Conservation (phyloP, 2,797 vertebrate genomes). For the Myripristis murdjan region DNA sequence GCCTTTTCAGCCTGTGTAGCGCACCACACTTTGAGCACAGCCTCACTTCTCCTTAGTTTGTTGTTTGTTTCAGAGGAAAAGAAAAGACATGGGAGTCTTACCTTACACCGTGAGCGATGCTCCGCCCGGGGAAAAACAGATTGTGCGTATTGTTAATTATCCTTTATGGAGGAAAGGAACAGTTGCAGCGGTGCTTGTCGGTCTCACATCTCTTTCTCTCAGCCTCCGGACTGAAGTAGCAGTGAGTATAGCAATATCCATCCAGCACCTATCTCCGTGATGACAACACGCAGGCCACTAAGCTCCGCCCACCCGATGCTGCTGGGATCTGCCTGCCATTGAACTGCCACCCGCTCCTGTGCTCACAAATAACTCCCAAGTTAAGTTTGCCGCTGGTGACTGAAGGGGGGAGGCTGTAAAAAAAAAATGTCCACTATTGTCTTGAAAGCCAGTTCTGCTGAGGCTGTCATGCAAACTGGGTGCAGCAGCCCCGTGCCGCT, state of each 20-base stretch:
- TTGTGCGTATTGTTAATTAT: constrained; percentile 56
- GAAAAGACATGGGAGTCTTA: constrained; percentile 30
- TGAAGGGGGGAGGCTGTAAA: accelerated
- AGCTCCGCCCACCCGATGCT: constrained; percentile 72
- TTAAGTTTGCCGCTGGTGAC: not conserved
- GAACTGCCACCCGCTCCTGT: not conserved
- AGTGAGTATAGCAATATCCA: constrained; percentile 52
- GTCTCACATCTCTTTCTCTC: constrained; percentile 64
- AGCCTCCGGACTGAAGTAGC: constrained; percentile 76
- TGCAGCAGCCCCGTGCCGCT: constrained; percentile 4
- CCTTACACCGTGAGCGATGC: constrained; percentile 38
- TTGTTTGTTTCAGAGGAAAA: not conserved
- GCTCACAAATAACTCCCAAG: not conserved
- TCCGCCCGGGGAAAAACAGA: not conserved
- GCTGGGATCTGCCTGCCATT: not conserved
- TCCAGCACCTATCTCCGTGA: constrained; percentile 71
- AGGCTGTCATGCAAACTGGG: constrained; percentile 10
- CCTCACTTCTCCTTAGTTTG: constrained; percentile 53
- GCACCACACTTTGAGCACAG: constrained; percentile 49
- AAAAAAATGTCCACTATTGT: not conserved
- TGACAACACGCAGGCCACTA: constrained; percentile 65
- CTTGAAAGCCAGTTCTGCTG: not conserved
- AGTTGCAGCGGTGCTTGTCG: constrained; percentile 10
- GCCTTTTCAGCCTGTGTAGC: constrained; percentile 15
- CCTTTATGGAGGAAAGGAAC: constrained; percentile 52